A percentile compares a stretch with the other conserved stretches of the same genome.
Evolutionary conservation across 2,797 vertebrate genomes (phyloP).

Genomic region (Acomys russatus): DNA sequence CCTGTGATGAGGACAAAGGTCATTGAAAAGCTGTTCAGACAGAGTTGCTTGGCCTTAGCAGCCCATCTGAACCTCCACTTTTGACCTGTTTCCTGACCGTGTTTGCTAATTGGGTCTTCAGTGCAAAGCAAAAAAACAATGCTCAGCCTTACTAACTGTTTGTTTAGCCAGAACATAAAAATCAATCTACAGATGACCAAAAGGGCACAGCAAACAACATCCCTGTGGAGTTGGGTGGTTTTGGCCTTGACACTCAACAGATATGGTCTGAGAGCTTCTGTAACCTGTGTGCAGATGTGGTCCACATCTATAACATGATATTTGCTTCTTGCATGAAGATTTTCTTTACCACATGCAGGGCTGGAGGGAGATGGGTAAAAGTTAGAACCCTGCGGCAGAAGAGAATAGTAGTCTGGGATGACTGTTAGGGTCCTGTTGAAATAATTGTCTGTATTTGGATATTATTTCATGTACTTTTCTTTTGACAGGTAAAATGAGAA

Average conservation of each 20-base stretch:
- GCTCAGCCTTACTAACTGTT: conserved; percentile 83
- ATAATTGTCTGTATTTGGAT: neutral
- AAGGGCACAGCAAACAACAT: conserved; percentile 86
- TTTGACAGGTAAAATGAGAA: conserved; percentile 57
- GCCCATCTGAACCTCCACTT: conserved; percentile 71
- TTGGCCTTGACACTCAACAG: conserved; percentile 83
- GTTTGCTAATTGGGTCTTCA: conserved; percentile 89
- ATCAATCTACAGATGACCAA: conserved; percentile 87
- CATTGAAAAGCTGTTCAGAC: conserved; percentile 83
- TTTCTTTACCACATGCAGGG: conserved; percentile 58
- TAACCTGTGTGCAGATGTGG: conserved; percentile 64
- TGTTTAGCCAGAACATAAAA: conserved; percentile 88
- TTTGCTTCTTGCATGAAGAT: conserved; percentile 55
- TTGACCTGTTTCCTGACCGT: conserved; percentile 88
- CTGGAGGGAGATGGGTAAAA: conserved; percentile 70
- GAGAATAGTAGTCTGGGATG: conserved; percentile 66
- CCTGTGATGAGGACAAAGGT: conserved; percentile 85
- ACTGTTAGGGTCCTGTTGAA: neutral
- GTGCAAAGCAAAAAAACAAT: conserved; percentile 77
- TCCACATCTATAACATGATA: conserved; percentile 79
- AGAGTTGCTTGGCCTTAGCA: conserved; percentile 77
- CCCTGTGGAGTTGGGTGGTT: conserved; percentile 81
- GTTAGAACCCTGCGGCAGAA: conserved; percentile 7
- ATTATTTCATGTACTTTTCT: conserved; percentile 41
- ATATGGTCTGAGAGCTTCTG: conserved; percentile 78